phyloP scores from a whole-genome alignment of 2,797 vertebrate species.

The Syncerus caffer region DNA sequence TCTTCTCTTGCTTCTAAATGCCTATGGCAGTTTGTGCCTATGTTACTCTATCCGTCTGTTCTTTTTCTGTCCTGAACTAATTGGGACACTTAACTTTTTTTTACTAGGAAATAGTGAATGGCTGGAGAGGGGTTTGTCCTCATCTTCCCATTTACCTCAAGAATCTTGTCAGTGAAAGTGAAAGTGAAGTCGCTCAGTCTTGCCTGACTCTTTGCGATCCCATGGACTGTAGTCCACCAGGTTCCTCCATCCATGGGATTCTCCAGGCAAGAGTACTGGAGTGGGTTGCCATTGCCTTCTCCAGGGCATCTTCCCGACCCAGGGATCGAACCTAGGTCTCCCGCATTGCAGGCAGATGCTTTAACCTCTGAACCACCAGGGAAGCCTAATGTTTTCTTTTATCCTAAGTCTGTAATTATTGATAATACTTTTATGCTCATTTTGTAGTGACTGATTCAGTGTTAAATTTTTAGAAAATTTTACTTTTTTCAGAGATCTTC shows the following conservation, averaged over 20 bases:
- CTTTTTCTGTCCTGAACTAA: not conserved
- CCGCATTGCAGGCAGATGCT: too few species aligned
- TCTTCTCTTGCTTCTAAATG: not conserved
- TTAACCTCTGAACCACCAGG: too few species aligned
- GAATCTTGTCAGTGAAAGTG: not conserved
- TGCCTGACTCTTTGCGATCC: too few species aligned
- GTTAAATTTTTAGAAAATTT: not conserved
- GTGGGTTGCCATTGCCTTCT: too few species aligned
- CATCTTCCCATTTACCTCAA: not conserved
- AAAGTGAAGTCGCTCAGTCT: accelerated
- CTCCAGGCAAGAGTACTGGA: too few species aligned
- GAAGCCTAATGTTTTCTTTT: not conserved
- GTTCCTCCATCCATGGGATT: too few species aligned
- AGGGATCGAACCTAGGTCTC: too few species aligned
- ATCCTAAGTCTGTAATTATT: not conserved
- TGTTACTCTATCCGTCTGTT: not conserved
- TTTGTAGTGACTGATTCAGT: not conserved
- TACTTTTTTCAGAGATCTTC: not conserved
- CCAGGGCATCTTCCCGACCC: too few species aligned
- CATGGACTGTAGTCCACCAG: too few species aligned
- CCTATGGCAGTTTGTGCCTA: accelerated
- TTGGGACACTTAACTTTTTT: not conserved
- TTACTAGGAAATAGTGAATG: not conserved
- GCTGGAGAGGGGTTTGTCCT: not conserved
- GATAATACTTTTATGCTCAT: not conserved